Evolutionary conservation across 2,797 vertebrate genomes (phyloP).

Genomic region (Mionectes olivaceus): DNA sequence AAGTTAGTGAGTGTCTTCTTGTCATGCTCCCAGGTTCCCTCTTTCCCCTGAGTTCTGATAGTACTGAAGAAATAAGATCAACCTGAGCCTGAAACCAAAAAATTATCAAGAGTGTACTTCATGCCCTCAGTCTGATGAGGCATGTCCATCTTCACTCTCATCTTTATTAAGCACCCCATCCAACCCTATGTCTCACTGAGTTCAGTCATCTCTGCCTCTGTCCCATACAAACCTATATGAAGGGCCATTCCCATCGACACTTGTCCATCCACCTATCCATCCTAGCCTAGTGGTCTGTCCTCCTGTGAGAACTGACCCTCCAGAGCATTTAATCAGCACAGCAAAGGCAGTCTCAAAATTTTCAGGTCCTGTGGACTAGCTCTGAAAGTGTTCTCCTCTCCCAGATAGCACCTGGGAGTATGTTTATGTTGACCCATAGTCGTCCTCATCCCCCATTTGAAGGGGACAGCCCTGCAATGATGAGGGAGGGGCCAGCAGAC

Average conservation of each 20-base stretch:
- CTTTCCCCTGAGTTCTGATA: not conserved
- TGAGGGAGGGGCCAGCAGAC: not conserved
- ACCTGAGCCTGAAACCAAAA: not conserved
- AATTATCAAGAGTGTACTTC: not conserved
- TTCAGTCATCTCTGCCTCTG: not conserved
- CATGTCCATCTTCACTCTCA: not conserved
- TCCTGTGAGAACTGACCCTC: not conserved
- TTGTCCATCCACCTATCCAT: not conserved
- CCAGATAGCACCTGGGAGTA: not conserved
- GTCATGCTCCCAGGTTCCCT: not conserved
- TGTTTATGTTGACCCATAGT: not conserved
- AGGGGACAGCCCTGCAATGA: not conserved
- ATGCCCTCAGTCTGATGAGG: not conserved
- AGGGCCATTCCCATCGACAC: not conserved
- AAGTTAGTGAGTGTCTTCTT: not conserved
- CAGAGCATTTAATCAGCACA: not conserved
- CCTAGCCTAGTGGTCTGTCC: not conserved
- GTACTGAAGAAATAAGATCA: not conserved
- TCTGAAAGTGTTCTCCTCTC: not conserved
- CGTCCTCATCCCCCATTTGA: not conserved
- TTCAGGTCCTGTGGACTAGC: not conserved
- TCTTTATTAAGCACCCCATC: not conserved
- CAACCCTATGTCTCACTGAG: not conserved
- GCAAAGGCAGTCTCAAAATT: not conserved
- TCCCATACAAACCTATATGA: not conserved